Evolutionary conservation across 2,797 vertebrate genomes (phyloP), one percentile per base, ranked within the genome.

Genomic region (Odontamblyopus rebecca): DNA sequence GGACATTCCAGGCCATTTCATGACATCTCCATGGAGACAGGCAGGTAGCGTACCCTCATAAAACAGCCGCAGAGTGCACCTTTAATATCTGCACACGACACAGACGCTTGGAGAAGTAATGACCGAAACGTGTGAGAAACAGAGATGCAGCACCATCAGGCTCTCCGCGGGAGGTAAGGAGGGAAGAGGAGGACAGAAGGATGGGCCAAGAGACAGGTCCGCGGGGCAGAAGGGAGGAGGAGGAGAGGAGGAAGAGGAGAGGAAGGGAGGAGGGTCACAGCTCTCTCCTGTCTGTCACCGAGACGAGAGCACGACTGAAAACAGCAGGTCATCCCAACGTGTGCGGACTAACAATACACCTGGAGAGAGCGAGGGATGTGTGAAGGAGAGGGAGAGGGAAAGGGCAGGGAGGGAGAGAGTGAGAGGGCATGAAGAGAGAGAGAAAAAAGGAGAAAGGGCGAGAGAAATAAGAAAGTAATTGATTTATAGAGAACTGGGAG

Each of bases 221-320:
- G 19, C 29, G 9, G 60, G 41, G 67, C 54, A 19, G 67, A 30
- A 60, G 71, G 53, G 6, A 12, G 23, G 74, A 0, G 27, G 72
- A 72, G 2, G 72, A 67, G 44, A 38, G 56, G 2, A 6, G 32
- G 13, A 66, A 3, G 41, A 44, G 26, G 67, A 26, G 59, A 26
- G 65, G 7, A 67, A 30, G 53, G 23, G 69, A 73, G 72, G 81
- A 86, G 88, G 86, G 88, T 88, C 83, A 82, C 77, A 84, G 83
- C 90, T 86, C 84, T 89, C 84, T 89, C 72, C 85, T 88, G 90
- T 89, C 89, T 87, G 86, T 89, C 84, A 89, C 82, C 70, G 68
- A 5, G 75, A 88, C 86, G 83, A 79, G 68, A 68, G 78, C 68
- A 82, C 81, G 82, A 88, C 79, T 70, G 80, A 38, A 85, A 86